Conservation (phyloP, 1,140 invertebrate species). For the Hypothenemus hampei region DNA sequence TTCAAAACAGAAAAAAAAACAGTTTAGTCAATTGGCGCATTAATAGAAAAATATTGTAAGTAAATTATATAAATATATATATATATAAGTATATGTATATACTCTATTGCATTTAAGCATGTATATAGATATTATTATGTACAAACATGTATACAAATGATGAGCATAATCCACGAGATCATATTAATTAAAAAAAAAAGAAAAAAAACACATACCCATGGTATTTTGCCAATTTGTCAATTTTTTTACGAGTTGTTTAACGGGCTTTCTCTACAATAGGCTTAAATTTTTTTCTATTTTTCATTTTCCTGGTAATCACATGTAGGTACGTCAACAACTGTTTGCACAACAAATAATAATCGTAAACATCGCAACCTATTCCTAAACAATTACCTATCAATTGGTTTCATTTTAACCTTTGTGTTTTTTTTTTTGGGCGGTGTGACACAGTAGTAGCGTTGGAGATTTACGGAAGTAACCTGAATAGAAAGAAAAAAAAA, state of each 20-base stretch:
- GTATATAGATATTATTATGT: conserved; percentile 25
- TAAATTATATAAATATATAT: conserved; percentile 21
- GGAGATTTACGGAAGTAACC: not conserved
- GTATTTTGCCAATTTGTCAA: not conserved
- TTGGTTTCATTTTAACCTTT: conserved; percentile 20
- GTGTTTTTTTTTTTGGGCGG: no score
- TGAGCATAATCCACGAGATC: conserved; percentile 30
- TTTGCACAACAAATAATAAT: conserved; percentile 25
- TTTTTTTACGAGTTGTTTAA: not conserved
- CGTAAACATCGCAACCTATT: conserved; percentile 21
- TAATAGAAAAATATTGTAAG: conserved; percentile 8
- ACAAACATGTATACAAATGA: conserved; percentile 31
- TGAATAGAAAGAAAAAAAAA: conserved; percentile 20
- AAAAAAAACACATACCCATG: not conserved
- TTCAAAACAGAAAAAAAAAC: conserved; percentile 1
- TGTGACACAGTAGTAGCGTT: conserved; percentile 17
- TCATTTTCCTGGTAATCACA: conserved; percentile 13
- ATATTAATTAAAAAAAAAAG: conserved; percentile 21
- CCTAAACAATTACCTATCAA: conserved; percentile 18
- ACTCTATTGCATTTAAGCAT: conserved; percentile 27
- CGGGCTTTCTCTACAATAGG: no score
- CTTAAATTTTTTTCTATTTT: conserved; percentile 1
- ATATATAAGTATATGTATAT: no score
- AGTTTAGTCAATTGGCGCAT: not conserved
- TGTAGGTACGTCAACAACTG: conserved; percentile 19